Base-by-base conservation (phyloP, 2,888 invertebrate species). In the Tetramorium bicarinatum region DNA sequence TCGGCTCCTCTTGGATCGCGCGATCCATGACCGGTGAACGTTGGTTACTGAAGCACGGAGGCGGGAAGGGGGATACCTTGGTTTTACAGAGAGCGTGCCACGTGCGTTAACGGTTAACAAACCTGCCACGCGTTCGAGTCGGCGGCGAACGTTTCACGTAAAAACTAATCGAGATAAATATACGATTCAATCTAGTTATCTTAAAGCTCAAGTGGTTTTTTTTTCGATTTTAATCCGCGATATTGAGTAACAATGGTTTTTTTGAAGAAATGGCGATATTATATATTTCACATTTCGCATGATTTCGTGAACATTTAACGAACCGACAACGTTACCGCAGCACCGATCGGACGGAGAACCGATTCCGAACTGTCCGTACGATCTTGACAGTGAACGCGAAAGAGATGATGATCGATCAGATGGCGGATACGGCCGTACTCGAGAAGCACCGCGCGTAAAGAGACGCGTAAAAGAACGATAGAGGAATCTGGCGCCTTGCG, bases 1-100 rank as follows among this genome's bases (percentile, higher is more conserved):
- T 38, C 49, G 41, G 74, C 64, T 41, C 83, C 49, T 47, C 25
- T 34, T 34, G 21, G 82, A 89, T 88, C 84, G 83, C 81, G 44
- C 59, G 83, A 89, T 83, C 82, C 62, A 25, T 29, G 80, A 44
- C 41, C 71, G 81, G 83, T 81, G 83, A 82, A 87, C 62, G 81
- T 84, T 85, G 80, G 79, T 88, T 88, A 80, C 80, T 82, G 86
- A 84, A 67, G 82, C 76, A 84, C 67, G 85, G 29, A 34, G 29
- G 74, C 82, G 6, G 64, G 9, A 71, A 87, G 61, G 86, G 15
- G 18, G 15, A 47, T 47, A 15, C 8, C 15, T 21, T 61, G 67
- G 56, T 41, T 76, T 85, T 47, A 47, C 82, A 66, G 52, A 29
- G 25, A 80, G 47, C 1, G 47, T 38, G 91, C 76, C 89, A 86